A percentile compares a stretch with the other conserved stretches of the same genome.
phyloP scores from a whole-genome alignment of 35 echinoderm and acorn worm species.

The Anneissia japonica region DNA sequence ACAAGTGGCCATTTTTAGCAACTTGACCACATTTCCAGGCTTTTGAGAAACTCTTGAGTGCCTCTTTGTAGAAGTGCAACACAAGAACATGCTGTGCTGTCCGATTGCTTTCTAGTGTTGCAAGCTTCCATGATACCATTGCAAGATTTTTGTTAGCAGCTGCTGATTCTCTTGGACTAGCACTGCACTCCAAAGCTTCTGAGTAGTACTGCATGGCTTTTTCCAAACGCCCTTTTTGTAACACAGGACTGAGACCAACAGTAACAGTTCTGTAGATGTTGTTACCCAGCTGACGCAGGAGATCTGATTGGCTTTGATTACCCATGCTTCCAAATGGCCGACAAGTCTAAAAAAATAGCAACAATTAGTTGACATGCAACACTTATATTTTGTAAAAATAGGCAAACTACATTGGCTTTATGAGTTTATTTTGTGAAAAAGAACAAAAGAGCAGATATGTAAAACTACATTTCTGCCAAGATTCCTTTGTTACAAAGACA shows the following conservation, averaged over 20 bases:
- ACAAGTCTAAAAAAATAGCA: too few species aligned
- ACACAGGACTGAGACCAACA: neutral
- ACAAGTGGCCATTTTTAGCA: neutral
- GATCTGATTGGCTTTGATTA: neutral
- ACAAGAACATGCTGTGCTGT: neutral
- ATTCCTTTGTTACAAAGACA: too few species aligned
- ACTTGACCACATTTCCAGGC: neutral
- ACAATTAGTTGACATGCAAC: too few species aligned
- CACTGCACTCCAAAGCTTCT: neutral
- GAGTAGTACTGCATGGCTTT: conserved; percentile 7
- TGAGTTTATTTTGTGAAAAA: too few species aligned
- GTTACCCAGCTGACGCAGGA: neutral
- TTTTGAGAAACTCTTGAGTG: conserved; percentile 4
- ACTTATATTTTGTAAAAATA: too few species aligned
- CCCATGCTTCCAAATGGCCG: neutral
- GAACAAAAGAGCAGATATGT: too few species aligned
- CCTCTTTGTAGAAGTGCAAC: conserved; percentile 4
- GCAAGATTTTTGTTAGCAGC: conserved; percentile 19
- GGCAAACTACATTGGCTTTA: too few species aligned
- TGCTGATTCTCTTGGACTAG: neutral
- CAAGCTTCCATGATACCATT: conserved; percentile 24
- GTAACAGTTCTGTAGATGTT: conserved; percentile 14
- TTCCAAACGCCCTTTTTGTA: neutral
- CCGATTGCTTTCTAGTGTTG: neutral
- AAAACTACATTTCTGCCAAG: too few species aligned